A percentile compares a stretch with the other conserved stretches of the same genome.
These are phyloP conservation scores for Rhagologus leucostigma DNA, from an alignment of 2,113 vertebrate genomes.

Conservation along the genomic window DNA sequence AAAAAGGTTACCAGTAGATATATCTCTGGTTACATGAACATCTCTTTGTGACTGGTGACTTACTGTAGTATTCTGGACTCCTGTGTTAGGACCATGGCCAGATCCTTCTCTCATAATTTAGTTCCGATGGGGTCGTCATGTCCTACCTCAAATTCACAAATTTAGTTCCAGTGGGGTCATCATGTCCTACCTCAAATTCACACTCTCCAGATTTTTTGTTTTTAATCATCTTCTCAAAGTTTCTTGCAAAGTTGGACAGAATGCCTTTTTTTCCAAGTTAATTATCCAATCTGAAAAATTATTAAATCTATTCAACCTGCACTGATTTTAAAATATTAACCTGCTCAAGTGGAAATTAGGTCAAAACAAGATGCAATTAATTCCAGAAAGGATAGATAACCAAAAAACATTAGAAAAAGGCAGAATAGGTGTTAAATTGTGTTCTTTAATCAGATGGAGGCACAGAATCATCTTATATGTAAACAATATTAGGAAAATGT, in stretches of 20 bases:
- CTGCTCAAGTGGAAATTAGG: not conserved
- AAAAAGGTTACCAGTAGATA: not conserved
- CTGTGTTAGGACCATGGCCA: not conserved
- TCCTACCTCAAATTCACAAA: not conserved
- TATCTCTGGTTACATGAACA: not conserved
- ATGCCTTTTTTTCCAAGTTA: not conserved
- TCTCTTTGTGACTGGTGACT: not conserved
- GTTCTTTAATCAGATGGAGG: not conserved
- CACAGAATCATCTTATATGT: not conserved
- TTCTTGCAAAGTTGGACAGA: not conserved
- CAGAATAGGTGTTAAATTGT: not conserved
- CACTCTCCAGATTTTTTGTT: not conserved
- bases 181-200: not conserved
- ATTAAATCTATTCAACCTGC: not conserved
- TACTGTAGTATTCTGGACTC: not conserved
- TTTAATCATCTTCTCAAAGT: not conserved
- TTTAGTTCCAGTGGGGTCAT: accelerated
- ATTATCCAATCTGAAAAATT: not conserved
- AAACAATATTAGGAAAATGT: not conserved
- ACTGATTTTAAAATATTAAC: not conserved
- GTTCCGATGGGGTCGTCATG: accelerated
- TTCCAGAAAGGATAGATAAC: not conserved
- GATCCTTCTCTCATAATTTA: not conserved
- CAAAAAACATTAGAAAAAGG: not conserved
- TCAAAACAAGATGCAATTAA: not conserved